phyloP scores from a whole-genome alignment of 2,888 invertebrate genomes.

The Unio delphinus region DNA sequence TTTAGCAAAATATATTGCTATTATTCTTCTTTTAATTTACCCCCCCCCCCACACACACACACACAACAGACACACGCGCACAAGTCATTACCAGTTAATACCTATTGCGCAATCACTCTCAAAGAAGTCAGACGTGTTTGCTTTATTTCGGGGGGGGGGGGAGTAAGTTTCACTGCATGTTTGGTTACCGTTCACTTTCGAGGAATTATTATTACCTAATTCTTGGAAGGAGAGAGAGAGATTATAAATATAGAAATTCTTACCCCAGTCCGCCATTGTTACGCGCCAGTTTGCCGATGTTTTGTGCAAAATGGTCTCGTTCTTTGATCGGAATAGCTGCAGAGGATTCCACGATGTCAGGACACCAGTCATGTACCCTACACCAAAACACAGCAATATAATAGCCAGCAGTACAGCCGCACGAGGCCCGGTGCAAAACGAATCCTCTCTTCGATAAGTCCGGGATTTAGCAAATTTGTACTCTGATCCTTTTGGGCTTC shows the following conservation, averaged over 20 bases:
- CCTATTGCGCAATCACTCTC: too few relatives aligned
- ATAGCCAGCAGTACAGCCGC: slow-evolving; percentile 37
- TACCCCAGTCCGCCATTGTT: slow-evolving; percentile 45
- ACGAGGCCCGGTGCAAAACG: slow-evolving; percentile 36
- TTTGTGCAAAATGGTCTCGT: slow-evolving; percentile 9
- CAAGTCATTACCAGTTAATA: too few relatives aligned
- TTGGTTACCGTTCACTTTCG: too few relatives aligned
- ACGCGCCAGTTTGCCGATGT: slow-evolving; percentile 41
- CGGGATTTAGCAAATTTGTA: slow-evolving; percentile 21
- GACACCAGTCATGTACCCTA: slow-evolving; percentile 41
- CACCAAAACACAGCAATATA: slow-evolving; percentile 32
- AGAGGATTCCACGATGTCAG: slow-evolving; percentile 19
- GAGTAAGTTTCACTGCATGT: too few relatives aligned
- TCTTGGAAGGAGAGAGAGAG: too few relatives aligned
- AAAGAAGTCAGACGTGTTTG: too few relatives aligned
- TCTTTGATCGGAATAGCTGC: too few relatives aligned
- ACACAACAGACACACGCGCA: rapidly evolving
- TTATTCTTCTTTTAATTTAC: too few relatives aligned
- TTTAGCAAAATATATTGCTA: too few relatives aligned
- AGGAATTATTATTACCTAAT: too few relatives aligned
- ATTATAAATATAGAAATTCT: slow-evolving; percentile 1
- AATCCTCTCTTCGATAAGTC: slow-evolving; percentile 11
- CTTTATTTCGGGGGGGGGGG: too few relatives aligned
- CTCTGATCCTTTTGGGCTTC: slow-evolving; percentile 17
- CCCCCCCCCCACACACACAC: too few relatives aligned